Evolutionary conservation across 1,140 invertebrate species (phyloP), one percentile per base, ranked within the genome.

Genomic region (Muscidifurax raptorellus): DNA sequence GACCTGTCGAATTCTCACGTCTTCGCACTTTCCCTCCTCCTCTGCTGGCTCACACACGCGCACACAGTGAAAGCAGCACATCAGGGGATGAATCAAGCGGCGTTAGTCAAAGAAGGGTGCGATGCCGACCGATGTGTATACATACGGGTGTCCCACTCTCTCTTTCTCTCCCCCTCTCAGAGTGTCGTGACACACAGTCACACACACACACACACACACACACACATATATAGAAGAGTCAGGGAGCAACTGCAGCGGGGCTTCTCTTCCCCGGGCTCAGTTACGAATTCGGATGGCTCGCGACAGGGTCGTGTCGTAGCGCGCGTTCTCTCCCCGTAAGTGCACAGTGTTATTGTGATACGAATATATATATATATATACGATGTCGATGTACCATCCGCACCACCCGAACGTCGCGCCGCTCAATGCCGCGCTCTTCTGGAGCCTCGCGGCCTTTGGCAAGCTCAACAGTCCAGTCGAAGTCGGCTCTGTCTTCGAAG

Each of bases 381-480:
- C n/a, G 22, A 47, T 85, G 83, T 80, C 83, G 15, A 85, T 85
- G 78, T 85, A 85, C 52, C 83, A 80, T 4, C 80, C 67, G 22
- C 80, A 81, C 15, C 81, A 76, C 4, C 64, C 27, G 75, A 44
- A 36, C n/a, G 22, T 78, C 25, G 47, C 52, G 7, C 79, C 84
- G 32, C 40, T 85, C 59, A 85, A 85, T 64, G 84, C 84, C 27
- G 84, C 84, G 2, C 64, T 84, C 15, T 85, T 85, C 64, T 85
- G 84, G 84, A 85, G 84, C 22, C 84, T 85, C 84, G 84, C 84
- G 12, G 74, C 79, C n/a, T 85, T 81, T 18, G 84, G 84, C n/a
- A 85, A 80, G 2, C 28, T 80, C 67, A 67, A 15, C 40, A 9
- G 15, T 13, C 22, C 72, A 22, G 12, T 52, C n/a, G 59, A n/a